Conservation (phyloP, 2,888 invertebrate genomes). For the Willowsia nigromaculata region DNA sequence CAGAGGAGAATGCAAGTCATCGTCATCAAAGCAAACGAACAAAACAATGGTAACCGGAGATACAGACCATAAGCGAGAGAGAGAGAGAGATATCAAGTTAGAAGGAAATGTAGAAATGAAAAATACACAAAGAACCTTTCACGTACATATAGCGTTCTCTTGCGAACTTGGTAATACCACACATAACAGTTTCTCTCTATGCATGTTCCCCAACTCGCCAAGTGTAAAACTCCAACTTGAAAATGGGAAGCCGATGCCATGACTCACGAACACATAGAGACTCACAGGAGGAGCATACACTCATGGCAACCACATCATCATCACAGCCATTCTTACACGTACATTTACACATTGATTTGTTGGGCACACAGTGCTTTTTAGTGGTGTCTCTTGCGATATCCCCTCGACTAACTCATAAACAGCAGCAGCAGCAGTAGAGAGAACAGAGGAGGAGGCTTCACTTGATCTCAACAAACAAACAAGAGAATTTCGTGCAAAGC, state of each 20-base stretch:
- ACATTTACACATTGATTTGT: slow-evolving; percentile 1
- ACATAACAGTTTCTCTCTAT: background rate
- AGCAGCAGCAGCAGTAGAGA: background rate
- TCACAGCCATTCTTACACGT: background rate
- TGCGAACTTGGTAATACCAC: background rate
- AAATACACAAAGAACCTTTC: background rate
- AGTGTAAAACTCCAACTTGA: background rate
- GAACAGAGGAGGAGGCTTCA: slow-evolving; percentile 32
- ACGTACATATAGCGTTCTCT: too few species aligned
- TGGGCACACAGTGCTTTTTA: background rate
- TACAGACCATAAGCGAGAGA: background rate
- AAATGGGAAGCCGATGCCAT: background rate
- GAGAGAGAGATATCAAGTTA: background rate
- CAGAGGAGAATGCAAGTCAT: slow-evolving; percentile 21
- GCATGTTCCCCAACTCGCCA: background rate
- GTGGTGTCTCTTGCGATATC: background rate
- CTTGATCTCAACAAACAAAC: slow-evolving; percentile 21
- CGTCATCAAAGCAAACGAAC: background rate
- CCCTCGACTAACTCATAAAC: slow-evolving; percentile 5
- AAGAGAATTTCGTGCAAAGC: slow-evolving; percentile 23
- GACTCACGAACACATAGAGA: background rate
- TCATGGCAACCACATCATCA: background rate
- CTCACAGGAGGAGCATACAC: background rate
- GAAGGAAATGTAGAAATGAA: background rate
- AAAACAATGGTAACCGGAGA: background rate